These are phyloP conservation scores for Lucifuga dentata DNA, from an alignment of 2,113 vertebrate species.

Conservation along the genomic window DNA sequence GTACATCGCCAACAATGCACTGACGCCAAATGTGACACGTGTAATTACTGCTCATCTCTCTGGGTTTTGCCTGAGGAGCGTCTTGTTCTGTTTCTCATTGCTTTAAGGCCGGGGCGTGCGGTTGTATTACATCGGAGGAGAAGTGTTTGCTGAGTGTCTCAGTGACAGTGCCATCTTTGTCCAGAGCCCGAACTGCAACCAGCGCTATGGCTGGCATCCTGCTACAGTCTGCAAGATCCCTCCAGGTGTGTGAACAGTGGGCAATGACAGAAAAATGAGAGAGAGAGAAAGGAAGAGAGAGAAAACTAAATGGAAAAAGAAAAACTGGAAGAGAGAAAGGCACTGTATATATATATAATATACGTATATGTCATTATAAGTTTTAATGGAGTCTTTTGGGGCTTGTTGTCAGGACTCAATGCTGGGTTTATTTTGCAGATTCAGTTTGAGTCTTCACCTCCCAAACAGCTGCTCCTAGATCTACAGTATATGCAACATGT, in stretches of 20 bases:
- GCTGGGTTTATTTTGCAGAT: too few relatives aligned
- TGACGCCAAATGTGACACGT: neutral
- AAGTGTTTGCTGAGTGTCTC: conserved; percentile 98
- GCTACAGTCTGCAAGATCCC: conserved; percentile 99
- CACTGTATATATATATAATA: too few relatives aligned
- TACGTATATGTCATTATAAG: too few relatives aligned
- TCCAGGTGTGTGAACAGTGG: conserved; percentile 85
- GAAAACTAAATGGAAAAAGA: neutral
- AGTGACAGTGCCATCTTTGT: conserved; percentile 99
- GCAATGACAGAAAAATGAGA: neutral
- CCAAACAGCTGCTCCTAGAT: too few relatives aligned
- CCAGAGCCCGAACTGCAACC: conserved; percentile 99
- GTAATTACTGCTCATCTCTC: neutral
- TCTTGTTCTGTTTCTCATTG: conserved; percentile 16
- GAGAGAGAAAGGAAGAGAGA: neutral
- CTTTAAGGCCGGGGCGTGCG: conserved; percentile 91
- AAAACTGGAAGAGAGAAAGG: neutral
- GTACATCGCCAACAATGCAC: too few relatives aligned
- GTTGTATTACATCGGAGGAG: conserved; percentile 98
- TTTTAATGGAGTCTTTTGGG: neutral
- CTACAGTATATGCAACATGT: too few relatives aligned
- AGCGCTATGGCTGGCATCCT: conserved; percentile 98
- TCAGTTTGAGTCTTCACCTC: too few relatives aligned
- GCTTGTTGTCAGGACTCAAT: neutral
- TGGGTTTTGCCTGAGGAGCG: conserved; percentile 7